Evolutionary conservation across 2,113 vertebrate genomes (phyloP).

Genomic region (Myotis lucifugus): DNA sequence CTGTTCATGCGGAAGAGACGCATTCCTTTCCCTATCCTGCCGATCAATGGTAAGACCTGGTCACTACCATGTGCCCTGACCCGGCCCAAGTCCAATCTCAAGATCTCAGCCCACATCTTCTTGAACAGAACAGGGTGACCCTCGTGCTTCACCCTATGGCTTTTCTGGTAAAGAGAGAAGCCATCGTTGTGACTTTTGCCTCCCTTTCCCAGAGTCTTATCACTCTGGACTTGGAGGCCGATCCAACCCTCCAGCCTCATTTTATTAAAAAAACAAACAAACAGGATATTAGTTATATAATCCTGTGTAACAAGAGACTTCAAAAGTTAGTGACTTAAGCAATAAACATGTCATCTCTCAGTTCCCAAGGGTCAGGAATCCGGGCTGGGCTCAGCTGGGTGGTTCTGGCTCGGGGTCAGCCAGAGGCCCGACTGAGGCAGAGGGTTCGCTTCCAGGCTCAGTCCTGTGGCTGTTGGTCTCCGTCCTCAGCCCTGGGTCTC

Average conservation of each 20-base stretch:
- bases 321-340: neutral
- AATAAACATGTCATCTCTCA: neutral
- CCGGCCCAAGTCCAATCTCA: neutral
- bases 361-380: neutral
- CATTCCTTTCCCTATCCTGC: neutral
- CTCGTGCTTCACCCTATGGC: neutral
- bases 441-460: neutral
- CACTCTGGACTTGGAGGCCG: neutral
- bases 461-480: fast-evolving
- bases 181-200: neutral
- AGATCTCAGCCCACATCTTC: neutral
- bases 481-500: neutral
- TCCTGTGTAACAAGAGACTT: neutral
- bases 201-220: neutral
- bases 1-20: neutral
- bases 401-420: neutral
- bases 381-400: neutral
- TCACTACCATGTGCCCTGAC: neutral
- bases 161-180: neutral
- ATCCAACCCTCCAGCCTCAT: neutral
- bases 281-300: neutral
- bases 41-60: neutral
- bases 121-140: neutral
- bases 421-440: neutral
- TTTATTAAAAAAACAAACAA: neutral